Evolutionary conservation across 2,113 vertebrate species (phyloP), one percentile per base, ranked within the genome.

Genomic region (Chloebia gouldiae): DNA sequence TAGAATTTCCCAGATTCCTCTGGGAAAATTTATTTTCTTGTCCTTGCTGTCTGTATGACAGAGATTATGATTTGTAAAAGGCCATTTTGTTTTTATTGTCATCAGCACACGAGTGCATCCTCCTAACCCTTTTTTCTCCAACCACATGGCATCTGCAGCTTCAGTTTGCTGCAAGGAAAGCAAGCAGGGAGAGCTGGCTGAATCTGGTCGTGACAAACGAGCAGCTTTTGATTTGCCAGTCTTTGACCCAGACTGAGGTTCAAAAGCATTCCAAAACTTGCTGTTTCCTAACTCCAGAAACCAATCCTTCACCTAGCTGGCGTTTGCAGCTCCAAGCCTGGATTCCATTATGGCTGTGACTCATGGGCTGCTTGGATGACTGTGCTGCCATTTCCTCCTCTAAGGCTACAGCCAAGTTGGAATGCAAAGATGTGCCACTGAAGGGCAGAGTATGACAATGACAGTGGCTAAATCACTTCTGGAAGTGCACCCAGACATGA

Each of bases 251-350:
- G 75, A 23, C 27, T 28, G 83, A 75, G 24, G n/a, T 84, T 96
- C 57, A 88, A 81, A 92, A 91, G 72, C 65, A 37, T 86, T 93
- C 65, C 69, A 71, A 77, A 79, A 79, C 51, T 71, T 45, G 28
- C 60, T n/a, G 54, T 49, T 96, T 81, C 57, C 87, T 40, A 73
- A 56, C 68, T 81, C 44, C 76, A 93, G 80, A 81, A 94, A 50
- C 47, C 81, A 53, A 45, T 44, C 35, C 72, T 60, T 51, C 61
- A 49, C 49, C 63, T 91, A 44, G 45, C 60, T 75, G 44, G 25
- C 53, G 66, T 82, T 87, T 79, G 75, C 25, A 81, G 81, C 84
- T 81, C 77, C 61, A 49, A 95, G 81, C 25, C 73, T 91, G 88
- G 69, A 64, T 94, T 92, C 82, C 84, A 57, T 65, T 57, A 64